Percentiles rank a stretch among this genome's conserved stretches.
These are phyloP conservation scores for Myotis davidii DNA, from an alignment of 2,113 vertebrate species.

Conservation along the genomic window DNA sequence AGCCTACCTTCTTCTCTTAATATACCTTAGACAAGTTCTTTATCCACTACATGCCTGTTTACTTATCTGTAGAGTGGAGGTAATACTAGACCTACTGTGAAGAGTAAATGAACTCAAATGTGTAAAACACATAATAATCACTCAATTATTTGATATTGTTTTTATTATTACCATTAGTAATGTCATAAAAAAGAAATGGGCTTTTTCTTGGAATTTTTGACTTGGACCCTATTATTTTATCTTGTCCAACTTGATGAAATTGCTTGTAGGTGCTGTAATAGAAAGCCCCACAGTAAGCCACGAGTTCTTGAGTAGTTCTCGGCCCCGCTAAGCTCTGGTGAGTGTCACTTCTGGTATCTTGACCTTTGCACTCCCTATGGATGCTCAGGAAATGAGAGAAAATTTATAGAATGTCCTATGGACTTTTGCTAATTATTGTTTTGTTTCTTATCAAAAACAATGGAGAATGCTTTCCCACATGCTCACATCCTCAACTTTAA, in stretches of 20 bases:
- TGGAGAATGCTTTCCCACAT: neutral
- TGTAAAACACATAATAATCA: neutral
- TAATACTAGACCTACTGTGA: neutral
- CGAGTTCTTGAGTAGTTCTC: neutral
- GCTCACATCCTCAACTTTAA: neutral
- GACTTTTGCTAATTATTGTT: neutral
- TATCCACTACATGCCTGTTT: neutral
- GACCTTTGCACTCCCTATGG: neutral
- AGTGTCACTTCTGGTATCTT: neutral
- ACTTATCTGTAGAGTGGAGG: neutral
- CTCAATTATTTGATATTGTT: neutral
- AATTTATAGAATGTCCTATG: neutral
- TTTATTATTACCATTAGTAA: neutral
- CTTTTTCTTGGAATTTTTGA: slow-evolving; percentile 23
- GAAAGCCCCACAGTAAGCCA: neutral
- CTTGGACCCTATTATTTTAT: neutral
- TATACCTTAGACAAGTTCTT: neutral
- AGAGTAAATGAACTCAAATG: neutral
- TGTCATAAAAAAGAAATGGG: neutral
- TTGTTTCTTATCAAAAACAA: neutral
- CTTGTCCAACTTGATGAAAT: neutral
- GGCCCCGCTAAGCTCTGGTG: neutral
- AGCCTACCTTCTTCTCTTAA: neutral
- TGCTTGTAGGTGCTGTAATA: neutral
- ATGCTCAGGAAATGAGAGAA: neutral